phyloP scores from a whole-genome alignment of 2,888 invertebrate species.

The Coelinius sp. region DNA sequence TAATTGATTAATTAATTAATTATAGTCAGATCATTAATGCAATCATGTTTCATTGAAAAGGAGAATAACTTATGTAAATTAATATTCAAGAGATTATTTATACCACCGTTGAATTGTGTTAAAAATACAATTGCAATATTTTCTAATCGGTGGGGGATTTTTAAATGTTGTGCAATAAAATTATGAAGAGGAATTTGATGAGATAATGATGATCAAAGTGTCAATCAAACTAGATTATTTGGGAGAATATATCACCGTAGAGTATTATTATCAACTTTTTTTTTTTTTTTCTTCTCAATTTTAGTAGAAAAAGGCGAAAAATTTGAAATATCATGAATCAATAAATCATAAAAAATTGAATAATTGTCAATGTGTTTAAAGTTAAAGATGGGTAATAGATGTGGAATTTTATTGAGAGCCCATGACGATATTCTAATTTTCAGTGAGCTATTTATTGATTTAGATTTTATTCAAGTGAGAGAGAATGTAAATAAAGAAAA shows the following conservation, averaged over 20 bases:
- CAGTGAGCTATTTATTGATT: neutral
- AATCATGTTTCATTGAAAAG: neutral
- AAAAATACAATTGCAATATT: slow-evolving; percentile 1
- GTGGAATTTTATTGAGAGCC: neutral
- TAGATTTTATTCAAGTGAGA: neutral
- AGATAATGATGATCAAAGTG: slow-evolving; percentile 4
- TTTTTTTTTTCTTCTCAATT: slow-evolving; percentile 14
- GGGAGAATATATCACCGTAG: slow-evolving; percentile 13
- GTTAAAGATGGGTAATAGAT: neutral
- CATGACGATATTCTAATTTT: too few relatives aligned
- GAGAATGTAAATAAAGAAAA: neutral
- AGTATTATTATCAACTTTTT: slow-evolving; percentile 7
- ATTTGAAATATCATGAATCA: neutral
- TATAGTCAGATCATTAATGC: neutral
- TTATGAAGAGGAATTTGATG: neutral
- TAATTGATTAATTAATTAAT: slow-evolving; percentile 5
- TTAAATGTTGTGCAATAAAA: slow-evolving; percentile 13
- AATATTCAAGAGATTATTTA: slow-evolving; percentile 12
- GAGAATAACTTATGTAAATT: neutral
- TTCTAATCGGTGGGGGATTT: slow-evolving; percentile 9
- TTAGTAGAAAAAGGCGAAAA: neutral
- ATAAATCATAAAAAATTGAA: neutral
- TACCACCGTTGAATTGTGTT: slow-evolving; percentile 5
- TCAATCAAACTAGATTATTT: slow-evolving; percentile 18
- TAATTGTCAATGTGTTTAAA: too few relatives aligned